phyloP scores from a whole-genome alignment of 2,113 vertebrate species.

The Gasterosteus aculeatus region DNA sequence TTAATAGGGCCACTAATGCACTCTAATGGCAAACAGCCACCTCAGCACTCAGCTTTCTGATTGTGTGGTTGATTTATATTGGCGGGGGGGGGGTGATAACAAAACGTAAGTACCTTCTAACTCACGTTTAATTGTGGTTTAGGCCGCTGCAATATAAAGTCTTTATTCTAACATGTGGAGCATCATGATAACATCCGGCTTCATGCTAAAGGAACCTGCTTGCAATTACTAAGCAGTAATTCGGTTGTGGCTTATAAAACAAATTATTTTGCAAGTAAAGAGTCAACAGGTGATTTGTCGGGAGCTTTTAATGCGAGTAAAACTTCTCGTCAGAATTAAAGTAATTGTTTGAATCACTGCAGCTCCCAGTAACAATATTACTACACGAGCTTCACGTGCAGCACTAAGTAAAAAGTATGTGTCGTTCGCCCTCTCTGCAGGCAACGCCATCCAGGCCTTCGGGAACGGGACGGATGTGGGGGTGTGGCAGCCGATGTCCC shows the following conservation, averaged over 20 bases:
- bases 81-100: constrained; percentile 53
- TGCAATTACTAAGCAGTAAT: not conserved
- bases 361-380: not conserved
- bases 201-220: constrained; percentile 16
- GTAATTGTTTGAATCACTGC: not conserved
- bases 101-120: constrained; percentile 62
- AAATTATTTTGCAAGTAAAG: not conserved
- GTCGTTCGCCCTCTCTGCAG: constrained; percentile 63
- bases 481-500: constrained; percentile 86
- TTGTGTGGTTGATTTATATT: constrained; percentile 72
- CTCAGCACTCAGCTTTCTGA: constrained; percentile 71
- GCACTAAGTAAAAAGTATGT: not conserved
- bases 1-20: constrained; percentile 73
- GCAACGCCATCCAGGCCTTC: constrained; percentile 93
- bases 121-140: constrained; percentile 69
- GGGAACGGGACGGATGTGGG: constrained; percentile 93
- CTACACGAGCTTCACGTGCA: not conserved
- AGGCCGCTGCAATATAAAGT: constrained; percentile 18
- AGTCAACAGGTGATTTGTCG: not conserved
- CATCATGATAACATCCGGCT: constrained; percentile 23
- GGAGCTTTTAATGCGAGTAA: not conserved
- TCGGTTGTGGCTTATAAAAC: not conserved
- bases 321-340: not conserved
- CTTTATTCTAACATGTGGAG: constrained; percentile 53
- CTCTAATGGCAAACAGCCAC: constrained; percentile 67